These are phyloP conservation scores for Papilio xuthus DNA, from an alignment of 1,140 invertebrate genomes.

Conservation along the genomic window DNA sequence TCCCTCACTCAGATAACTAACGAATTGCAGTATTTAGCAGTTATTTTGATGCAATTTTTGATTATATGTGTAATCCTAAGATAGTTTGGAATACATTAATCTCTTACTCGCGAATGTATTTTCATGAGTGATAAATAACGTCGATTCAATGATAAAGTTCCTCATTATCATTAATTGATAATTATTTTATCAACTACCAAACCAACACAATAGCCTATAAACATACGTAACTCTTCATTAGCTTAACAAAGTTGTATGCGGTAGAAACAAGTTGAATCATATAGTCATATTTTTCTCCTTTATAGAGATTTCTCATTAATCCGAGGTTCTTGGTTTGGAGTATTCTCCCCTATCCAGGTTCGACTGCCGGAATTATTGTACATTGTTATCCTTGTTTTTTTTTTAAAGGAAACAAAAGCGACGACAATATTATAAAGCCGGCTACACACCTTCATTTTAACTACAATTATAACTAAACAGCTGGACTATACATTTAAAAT, in stretches of 20 bases:
- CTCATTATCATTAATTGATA: constrained; percentile 14
- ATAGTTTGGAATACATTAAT: not conserved
- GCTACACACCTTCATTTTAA: too few relatives aligned
- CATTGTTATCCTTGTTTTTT: not conserved
- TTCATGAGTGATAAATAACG: not conserved
- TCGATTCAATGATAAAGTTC: not conserved
- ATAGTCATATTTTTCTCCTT: too few relatives aligned
- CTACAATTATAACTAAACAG: too few relatives aligned
- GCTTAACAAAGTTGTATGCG: not conserved
- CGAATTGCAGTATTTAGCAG: not conserved
- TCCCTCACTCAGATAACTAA: not conserved
- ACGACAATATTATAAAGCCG: not conserved
- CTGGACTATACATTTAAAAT: too few relatives aligned
- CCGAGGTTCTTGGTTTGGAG: too few relatives aligned
- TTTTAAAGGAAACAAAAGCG: not conserved
- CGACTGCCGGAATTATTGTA: not conserved
- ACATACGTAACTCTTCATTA: not conserved
- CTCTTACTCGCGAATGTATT: not conserved
- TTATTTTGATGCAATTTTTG: not conserved
- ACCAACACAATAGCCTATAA: constrained; percentile 14
- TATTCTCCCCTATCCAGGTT: too few relatives aligned
- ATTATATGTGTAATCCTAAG: too few relatives aligned
- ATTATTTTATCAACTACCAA: not conserved
- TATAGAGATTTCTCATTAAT: too few relatives aligned
- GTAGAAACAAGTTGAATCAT: not conserved